These are phyloP conservation scores for Porites divaricata DNA, from an alignment of 92 coral and sea anemone genomes.

Conservation along the genomic window DNA sequence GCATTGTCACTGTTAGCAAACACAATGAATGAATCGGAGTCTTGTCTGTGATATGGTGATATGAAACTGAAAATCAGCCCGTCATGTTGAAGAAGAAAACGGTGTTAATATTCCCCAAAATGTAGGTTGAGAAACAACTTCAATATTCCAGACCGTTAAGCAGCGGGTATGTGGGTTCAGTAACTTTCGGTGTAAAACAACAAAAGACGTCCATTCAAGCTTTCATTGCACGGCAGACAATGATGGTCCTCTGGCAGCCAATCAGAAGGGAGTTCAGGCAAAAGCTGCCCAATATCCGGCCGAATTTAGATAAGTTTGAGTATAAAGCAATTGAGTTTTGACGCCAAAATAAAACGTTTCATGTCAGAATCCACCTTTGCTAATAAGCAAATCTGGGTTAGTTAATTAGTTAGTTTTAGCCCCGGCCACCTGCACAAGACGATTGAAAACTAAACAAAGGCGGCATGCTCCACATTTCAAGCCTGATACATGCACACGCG, in stretches of 20 bases:
- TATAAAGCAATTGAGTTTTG: not conserved
- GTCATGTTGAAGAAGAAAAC: not conserved
- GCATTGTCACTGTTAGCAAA: not conserved
- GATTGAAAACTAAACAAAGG: not conserved
- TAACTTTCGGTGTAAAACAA: slow-evolving; percentile 41
- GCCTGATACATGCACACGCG: not conserved
- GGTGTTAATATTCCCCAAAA: not conserved
- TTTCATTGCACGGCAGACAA: slow-evolving; percentile 14
- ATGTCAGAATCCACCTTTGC: not conserved
- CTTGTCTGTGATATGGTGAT: not conserved
- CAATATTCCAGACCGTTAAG: slow-evolving; percentile 28
- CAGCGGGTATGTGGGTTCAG: not conserved
- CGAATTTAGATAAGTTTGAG: not conserved
- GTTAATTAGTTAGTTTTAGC: too few species aligned
- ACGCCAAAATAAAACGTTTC: not conserved
- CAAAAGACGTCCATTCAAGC: slow-evolving; percentile 65
- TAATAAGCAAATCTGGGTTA: not conserved
- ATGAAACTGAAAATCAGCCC: not conserved
- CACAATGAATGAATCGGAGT: not conserved
- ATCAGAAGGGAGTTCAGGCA: not conserved
- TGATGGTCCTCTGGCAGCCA: slow-evolving; percentile 13
- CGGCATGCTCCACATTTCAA: not conserved
- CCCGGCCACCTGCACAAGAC: not conserved
- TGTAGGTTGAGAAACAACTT: not conserved
- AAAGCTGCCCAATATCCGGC: not conserved